These are phyloP conservation scores for Invenusta paracnida DNA, from an alignment of 2,888 invertebrate species.

Conservation along the genomic window DNA sequence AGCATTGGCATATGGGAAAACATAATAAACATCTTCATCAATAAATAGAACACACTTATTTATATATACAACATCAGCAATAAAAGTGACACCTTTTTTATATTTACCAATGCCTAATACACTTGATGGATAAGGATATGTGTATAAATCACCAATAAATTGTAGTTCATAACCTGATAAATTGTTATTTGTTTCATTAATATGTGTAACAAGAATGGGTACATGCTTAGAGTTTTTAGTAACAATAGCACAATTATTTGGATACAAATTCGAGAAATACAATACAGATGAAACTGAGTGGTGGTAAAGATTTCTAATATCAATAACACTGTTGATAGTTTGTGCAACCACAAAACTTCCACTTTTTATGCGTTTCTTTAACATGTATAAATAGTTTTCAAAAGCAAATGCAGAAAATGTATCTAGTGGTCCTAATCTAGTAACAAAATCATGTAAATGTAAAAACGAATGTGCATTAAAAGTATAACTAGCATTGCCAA, in stretches of 20 bases:
- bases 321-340: constrained; percentile 7
- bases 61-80: neutral
- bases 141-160: neutral
- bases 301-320: neutral
- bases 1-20: constrained; percentile 6
- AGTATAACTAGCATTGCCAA: constrained; percentile 42
- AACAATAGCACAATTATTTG: constrained; percentile 25
- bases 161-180: constrained; percentile 17
- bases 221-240: neutral
- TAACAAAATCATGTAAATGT: constrained; percentile 45
- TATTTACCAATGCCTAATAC: constrained; percentile 11
- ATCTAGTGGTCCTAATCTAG: constrained; percentile 44
- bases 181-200: constrained; percentile 2
- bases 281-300: neutral
- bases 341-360: constrained; percentile 5
- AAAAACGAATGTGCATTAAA: constrained; percentile 46
- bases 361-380: constrained; percentile 41
- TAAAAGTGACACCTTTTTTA: neutral
- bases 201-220: neutral
- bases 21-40: constrained; percentile 12
- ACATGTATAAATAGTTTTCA: constrained; percentile 46
- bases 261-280: neutral
- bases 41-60: constrained; percentile 25
- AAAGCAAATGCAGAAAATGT: constrained; percentile 44
- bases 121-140: neutral